These are phyloP conservation scores for Eudasyphora cyanicolor DNA, from an alignment of 2,888 invertebrate species.

Conservation along the genomic window DNA sequence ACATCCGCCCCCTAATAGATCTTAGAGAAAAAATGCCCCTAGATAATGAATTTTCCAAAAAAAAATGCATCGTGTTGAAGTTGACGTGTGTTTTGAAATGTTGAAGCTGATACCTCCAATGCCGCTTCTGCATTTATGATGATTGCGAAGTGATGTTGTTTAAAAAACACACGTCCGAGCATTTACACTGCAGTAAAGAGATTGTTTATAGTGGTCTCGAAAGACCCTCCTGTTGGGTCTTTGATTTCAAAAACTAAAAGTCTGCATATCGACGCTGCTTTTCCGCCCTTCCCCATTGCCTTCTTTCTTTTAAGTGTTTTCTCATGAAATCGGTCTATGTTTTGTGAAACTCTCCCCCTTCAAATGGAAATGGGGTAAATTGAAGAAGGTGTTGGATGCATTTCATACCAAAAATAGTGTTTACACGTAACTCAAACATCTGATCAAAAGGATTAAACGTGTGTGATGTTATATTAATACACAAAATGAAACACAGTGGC, in stretches of 20 bases:
- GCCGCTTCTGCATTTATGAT: constrained; percentile 28
- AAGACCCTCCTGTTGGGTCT: constrained; percentile 62
- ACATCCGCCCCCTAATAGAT: constrained; percentile 61
- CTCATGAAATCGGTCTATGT: constrained; percentile 58
- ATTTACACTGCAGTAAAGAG: constrained; percentile 43
- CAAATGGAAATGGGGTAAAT: neutral
- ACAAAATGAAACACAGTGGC: neutral
- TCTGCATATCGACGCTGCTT: neutral
- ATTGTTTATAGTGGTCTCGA: constrained; percentile 42
- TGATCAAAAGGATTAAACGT: constrained; percentile 65
- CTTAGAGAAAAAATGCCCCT: neutral
- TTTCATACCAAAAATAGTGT: constrained; percentile 59
- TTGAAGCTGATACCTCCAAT: neutral
- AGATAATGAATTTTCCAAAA: neutral
- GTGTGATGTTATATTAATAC: constrained; percentile 54
- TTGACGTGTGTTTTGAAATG: constrained; percentile 56
- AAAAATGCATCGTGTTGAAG: constrained; percentile 38
- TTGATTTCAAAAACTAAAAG: constrained; percentile 48
- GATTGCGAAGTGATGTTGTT: constrained; percentile 53
- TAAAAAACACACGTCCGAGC: constrained; percentile 58
- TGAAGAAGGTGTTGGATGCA: constrained; percentile 26
- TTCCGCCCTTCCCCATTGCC: constrained; percentile 6
- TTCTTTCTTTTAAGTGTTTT: constrained; percentile 34
- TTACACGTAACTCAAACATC: constrained; percentile 38
- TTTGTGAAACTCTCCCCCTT: neutral